Evolutionary conservation across 2,113 vertebrate species (phyloP).

Genomic region (Mobula birostris): DNA sequence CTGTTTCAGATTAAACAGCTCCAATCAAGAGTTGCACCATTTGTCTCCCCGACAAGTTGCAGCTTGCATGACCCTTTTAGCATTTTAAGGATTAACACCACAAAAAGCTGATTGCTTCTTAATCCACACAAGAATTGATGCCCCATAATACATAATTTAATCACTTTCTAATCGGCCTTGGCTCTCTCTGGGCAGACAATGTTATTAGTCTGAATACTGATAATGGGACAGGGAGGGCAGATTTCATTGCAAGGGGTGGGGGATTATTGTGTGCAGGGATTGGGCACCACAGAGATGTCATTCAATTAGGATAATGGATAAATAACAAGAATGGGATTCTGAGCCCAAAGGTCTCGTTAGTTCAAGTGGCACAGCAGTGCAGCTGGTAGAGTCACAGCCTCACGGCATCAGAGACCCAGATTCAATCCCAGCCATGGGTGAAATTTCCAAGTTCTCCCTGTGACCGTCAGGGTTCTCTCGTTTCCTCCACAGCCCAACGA

Average conservation of each 20-base stretch:
- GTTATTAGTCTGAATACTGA: not conserved
- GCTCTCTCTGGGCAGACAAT: not conserved
- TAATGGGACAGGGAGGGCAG: not conserved
- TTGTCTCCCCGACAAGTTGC: not conserved
- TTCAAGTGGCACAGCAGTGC: no score
- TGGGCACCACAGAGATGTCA: not conserved
- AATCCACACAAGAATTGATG: not conserved
- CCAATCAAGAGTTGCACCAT: not conserved
- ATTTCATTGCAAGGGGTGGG: not conserved
- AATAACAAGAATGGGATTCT: not conserved
- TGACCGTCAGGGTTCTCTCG: no score
- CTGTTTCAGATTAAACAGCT: not conserved
- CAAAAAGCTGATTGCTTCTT: constrained; percentile 9
- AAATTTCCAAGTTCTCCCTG: no score
- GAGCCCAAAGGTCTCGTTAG: not conserved
- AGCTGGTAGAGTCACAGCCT: no score
- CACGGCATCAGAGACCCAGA: no score
- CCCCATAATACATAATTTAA: constrained; percentile 6
- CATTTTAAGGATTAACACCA: not conserved
- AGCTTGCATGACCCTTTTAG: not conserved
- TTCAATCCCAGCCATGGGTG: no score
- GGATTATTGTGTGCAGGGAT: not conserved
- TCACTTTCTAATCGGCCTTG: not conserved
- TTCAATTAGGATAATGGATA: not conserved
- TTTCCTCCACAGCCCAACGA: no score